These are phyloP conservation scores for Erebia ligea DNA, from an alignment of 2,888 invertebrate genomes.

Conservation along the genomic window DNA sequence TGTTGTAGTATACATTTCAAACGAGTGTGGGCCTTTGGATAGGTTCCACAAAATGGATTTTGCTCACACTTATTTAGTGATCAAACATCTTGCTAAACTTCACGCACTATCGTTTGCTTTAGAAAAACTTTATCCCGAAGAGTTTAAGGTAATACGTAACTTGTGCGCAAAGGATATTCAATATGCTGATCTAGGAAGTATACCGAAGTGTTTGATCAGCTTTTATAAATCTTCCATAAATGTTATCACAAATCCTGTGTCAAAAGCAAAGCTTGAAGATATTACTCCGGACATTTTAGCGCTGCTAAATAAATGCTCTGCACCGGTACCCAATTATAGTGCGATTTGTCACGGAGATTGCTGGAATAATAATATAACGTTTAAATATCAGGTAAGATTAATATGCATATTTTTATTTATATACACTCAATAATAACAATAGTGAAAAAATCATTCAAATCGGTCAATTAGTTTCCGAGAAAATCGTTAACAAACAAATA, in stretches of 20 bases:
- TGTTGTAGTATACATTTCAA: conserved; percentile 47
- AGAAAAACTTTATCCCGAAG: conserved; percentile 50
- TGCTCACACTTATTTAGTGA: conserved; percentile 54
- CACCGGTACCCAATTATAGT: conserved; percentile 50
- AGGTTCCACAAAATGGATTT: conserved; percentile 56
- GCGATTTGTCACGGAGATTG: conserved; percentile 69
- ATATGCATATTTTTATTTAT: too few relatives aligned
- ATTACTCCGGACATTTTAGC: conserved; percentile 53
- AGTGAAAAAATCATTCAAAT: too few relatives aligned
- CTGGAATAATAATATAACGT: conserved; percentile 67
- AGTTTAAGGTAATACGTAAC: conserved; percentile 54
- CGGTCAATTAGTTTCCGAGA: too few relatives aligned
- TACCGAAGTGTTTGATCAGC: conserved; percentile 54
- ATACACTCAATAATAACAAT: too few relatives aligned
- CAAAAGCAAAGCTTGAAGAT: conserved; percentile 52
- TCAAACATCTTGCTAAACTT: conserved; percentile 66
- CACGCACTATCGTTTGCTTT: conserved; percentile 64
- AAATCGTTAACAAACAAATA: too few relatives aligned
- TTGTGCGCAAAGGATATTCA: conserved; percentile 57
- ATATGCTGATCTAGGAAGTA: conserved; percentile 55
- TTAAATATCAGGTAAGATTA: conserved; percentile 57
- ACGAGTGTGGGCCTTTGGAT: conserved; percentile 49
- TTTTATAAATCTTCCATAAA: conserved; percentile 62
- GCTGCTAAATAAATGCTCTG: conserved; percentile 58
- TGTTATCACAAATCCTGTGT: conserved; percentile 52